Evolutionary conservation across 2,888 invertebrate species (phyloP).

Genomic region (Nipponacmea schrenckii): DNA sequence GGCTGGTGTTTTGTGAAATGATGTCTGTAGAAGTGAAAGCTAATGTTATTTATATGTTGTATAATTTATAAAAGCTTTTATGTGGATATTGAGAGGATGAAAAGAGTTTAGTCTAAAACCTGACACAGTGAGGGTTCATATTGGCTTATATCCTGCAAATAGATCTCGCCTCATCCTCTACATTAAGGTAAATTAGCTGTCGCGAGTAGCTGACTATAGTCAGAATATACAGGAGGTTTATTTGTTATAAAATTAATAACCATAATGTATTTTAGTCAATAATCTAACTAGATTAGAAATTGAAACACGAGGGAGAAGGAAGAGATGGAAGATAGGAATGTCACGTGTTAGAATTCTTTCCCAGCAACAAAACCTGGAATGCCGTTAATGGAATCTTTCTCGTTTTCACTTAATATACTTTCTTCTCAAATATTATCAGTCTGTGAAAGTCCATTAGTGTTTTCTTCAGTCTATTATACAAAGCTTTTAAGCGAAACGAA

Average conservation of each 20-base stretch:
- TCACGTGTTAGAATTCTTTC: too few species aligned
- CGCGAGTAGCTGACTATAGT: too few species aligned
- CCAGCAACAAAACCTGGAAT: too few species aligned
- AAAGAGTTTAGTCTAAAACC: neutral
- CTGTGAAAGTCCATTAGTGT: conserved; percentile 6
- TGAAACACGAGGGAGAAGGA: too few species aligned
- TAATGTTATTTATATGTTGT: neutral
- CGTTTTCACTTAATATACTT: neutral
- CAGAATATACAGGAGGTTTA: too few species aligned
- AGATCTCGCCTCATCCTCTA: neutral
- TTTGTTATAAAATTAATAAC: too few species aligned
- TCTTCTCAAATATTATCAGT: neutral
- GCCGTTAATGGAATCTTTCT: too few species aligned
- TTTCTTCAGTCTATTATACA: neutral
- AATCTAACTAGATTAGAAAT: too few species aligned
- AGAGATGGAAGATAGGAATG: too few species aligned
- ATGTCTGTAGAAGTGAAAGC: neutral
- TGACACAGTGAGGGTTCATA: neutral
- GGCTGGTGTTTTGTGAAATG: too few species aligned
- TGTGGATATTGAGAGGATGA: neutral
- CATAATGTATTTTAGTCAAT: too few species aligned
- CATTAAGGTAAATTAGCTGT: conserved; percentile 1
- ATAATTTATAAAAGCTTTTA: conserved; percentile 8
- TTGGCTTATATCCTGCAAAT: neutral
- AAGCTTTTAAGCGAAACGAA: conserved; percentile 4